Base-by-base conservation (phyloP, 1,140 invertebrate genomes). In the Elymnias hypermnestra region DNA sequence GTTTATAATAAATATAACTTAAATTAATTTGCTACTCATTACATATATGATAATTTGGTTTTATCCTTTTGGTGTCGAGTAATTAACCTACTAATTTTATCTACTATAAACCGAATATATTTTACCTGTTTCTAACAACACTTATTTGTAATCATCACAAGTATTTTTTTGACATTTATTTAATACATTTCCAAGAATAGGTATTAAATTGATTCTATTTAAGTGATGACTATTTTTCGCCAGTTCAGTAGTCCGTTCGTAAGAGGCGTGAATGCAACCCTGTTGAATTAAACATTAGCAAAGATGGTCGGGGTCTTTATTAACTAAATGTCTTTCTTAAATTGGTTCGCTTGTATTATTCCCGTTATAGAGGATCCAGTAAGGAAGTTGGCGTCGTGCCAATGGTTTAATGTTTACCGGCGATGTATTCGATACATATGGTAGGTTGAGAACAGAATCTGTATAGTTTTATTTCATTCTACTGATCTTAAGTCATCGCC, bases 301-400 rank as follows among this genome's bases (percentile, higher is more conserved):
- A 14, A 33, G 51, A 45, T 46, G 43, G 42, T 12, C 19, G 35
- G 19, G n/a, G 19, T 25, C 44, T 47, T 53, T 57, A 60, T 64
- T 37, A 54, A 47, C 15, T 54, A 33, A 31, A 15, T 52, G 46
- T 45, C 43, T 44, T 63, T 44, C 49, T 43, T 36, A 62, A 73
- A 57, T 60, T 55, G 28, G 38, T 39, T 26, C 28, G 43, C 2
- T 43, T 44, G 26, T 23, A 43, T 50, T 40, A 55, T 62, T 57
- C 57, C 67, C 57, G 57, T 67, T 65, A 57, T 65, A 64, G 56
- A 65, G 46, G 50, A 53, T 54, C 37, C 49, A 54, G 54, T 67
- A 67, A 59, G 68, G 65, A 74, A 62, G 57, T 64, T 72, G 72
- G 75, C 64, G 45, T 2, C 1, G 40, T 35, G 43, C 68, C 72